These are phyloP conservation scores for Listronotus bonariensis DNA, from an alignment of 1,140 invertebrate genomes.

Conservation along the genomic window DNA sequence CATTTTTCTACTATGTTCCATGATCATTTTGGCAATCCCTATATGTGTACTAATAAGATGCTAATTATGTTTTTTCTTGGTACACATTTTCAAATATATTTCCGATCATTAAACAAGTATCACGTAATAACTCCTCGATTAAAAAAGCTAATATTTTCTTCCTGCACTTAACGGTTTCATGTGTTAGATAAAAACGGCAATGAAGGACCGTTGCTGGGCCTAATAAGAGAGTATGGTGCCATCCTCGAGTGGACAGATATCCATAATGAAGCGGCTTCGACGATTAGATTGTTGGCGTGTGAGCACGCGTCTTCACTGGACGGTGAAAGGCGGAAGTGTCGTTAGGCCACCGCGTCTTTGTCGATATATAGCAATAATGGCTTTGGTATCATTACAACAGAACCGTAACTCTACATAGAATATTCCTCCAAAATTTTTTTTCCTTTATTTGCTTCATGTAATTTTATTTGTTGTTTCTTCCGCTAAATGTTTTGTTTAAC, in stretches of 20 bases:
- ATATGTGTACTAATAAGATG: too few relatives aligned
- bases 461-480: too few relatives aligned
- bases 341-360: constrained; percentile 6
- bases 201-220: background rate
- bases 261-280: constrained; percentile 21
- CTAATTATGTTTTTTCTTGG: too few relatives aligned
- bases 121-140: background rate
- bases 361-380: constrained; percentile 17
- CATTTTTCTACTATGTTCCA: too few relatives aligned
- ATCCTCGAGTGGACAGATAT: constrained; percentile 38
- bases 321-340: constrained; percentile 41
- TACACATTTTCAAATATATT: too few relatives aligned
- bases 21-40: too few relatives aligned
- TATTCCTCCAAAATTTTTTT: too few relatives aligned
- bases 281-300: constrained; percentile 26
- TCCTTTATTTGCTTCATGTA: too few relatives aligned
- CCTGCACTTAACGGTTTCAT: constrained; percentile 10
- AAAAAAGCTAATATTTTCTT: background rate
- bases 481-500: too few relatives aligned
- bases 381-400: background rate
- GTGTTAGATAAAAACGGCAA: background rate
- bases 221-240: constrained; percentile 36
- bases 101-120: too few relatives aligned
- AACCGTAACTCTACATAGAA: background rate
- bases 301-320: constrained; percentile 37